Base-by-base conservation (phyloP, 2,797 vertebrate species). In the Oceanodroma leucorhoa region DNA sequence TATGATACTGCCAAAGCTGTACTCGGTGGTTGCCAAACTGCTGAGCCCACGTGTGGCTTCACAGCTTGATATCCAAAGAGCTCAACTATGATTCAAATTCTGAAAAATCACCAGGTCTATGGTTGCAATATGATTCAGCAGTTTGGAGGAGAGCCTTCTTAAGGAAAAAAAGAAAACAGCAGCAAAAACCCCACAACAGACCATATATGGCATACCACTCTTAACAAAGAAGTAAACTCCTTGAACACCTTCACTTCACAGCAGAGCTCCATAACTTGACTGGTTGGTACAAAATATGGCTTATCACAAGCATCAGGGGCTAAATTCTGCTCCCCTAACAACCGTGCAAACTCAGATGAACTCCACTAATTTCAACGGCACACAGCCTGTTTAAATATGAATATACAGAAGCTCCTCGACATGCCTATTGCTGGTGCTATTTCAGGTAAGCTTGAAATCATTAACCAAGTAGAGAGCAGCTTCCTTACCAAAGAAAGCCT, bases 101-200 rank as follows among this genome's bases (percentile, higher is more conserved):
- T 92, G 88, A 92, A 95, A 90, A 93, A 60, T 92, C 88, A 92
- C 65, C 83, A 71, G 57, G 53, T 73, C 86, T 61, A 57, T 32
- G 72, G 53, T 1, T 95, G 71, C 89, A 95, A 58, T 91, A 71
- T 96, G 94, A 96, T 71, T 96, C 95, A 96, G 96, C 95, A 97
- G 18, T 92, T 90, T 94, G 94, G 95, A 95, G 48, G 26, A 7
- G 0, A 95, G 93, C 90, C 91, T 80, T 92, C 57, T 36, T 46
- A 54, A 66, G 51, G 29, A 3, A 17, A 83, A 83, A 58, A 65
- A 61, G 6, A 82, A 87, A 84, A 4, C 57, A 86, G 50, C 62
- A 69, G 51, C 30, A 90, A 60, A 71, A 45, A 5, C 1, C 11
- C 17, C 73, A 55, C 29, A 85, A 55, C 34, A 85, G 83, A 67